Evolutionary conservation across 2,888 invertebrate genomes (phyloP), one percentile per base, ranked within the genome.

Genomic region (Xylota segnis): DNA sequence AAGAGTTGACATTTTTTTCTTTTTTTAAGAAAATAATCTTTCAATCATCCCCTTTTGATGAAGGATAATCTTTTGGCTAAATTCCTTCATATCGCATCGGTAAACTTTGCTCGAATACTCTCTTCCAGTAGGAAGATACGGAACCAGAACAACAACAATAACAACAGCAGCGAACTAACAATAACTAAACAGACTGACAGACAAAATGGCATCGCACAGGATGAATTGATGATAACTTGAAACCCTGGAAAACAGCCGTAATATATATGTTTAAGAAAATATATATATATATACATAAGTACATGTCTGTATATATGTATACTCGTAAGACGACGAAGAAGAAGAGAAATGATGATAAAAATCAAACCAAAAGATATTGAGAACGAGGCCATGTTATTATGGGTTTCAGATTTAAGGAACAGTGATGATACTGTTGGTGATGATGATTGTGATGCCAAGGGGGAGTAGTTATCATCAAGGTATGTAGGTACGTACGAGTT

Each of bases 31-130:
- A 86, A 87, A 87, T 83, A 87, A 87, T 87, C 87, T 77, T 83
- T 78, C 83, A 77, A 87, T 87, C 82, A 87, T 87, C 83, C 87
- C 63, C 71, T 78, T 83, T 83, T 87, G 87, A 87, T 87, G 87
- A 87, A 77, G 87, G 86, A 86, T 86, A 82, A 86, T 86, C 86
- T 87, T 77, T 78, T 77, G 83, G 77, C 82, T 66, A 68, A 82
- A 84, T 81, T 84, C 71, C 75, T 84, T 75, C 75, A 84, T 71
- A 84, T 81, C 81, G 45, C 70, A 65, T 81, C 70, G 71, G 84
- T 75, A 84, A 84, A 84, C 72, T 58, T 56, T 72, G 58, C 34
- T 72, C 34, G 23, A 27, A 56, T 52, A 65, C 54, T 29, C 54
- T 29, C 10, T 18, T 29, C 7, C 12, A n/a, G 16, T 18, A 50